Evolutionary conservation across 2,797 vertebrate genomes (phyloP).

Genomic region (Phoebastria nigripes): DNA sequence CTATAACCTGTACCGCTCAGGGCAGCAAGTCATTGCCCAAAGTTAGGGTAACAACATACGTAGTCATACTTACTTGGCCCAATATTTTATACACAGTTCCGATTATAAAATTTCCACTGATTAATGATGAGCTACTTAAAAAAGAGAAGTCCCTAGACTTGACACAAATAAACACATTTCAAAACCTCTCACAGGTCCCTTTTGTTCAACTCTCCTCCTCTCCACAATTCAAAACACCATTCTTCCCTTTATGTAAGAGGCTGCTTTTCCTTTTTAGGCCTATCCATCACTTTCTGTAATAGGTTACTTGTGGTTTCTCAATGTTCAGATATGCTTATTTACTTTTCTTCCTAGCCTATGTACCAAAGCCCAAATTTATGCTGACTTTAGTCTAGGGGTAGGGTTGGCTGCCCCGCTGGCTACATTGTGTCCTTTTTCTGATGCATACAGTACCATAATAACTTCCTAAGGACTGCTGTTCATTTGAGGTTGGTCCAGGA

Average conservation of each 20-base stretch:
- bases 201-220: neutral
- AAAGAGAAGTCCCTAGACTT: neutral
- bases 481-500: neutral
- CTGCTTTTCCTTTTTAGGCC: neutral
- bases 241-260: neutral
- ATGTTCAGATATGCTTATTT: neutral
- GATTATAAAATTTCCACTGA: neutral
- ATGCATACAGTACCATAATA: neutral
- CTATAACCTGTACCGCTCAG: neutral
- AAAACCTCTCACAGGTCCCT: neutral
- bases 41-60: neutral
- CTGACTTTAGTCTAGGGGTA: neutral
- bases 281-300: neutral
- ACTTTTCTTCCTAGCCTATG: neutral
- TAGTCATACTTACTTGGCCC: neutral
- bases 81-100: neutral
- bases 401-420: neutral
- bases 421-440: neutral
- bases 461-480: neutral
- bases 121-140: neutral
- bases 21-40: neutral
- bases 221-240: neutral
- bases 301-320: neutral
- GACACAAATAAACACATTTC: neutral
- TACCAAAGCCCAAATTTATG: neutral